A percentile compares a stretch with the other conserved stretches of the same genome.
Evolutionary conservation across 2,888 invertebrate species (phyloP).

Genomic region (Temnothorax unifasciatus): DNA sequence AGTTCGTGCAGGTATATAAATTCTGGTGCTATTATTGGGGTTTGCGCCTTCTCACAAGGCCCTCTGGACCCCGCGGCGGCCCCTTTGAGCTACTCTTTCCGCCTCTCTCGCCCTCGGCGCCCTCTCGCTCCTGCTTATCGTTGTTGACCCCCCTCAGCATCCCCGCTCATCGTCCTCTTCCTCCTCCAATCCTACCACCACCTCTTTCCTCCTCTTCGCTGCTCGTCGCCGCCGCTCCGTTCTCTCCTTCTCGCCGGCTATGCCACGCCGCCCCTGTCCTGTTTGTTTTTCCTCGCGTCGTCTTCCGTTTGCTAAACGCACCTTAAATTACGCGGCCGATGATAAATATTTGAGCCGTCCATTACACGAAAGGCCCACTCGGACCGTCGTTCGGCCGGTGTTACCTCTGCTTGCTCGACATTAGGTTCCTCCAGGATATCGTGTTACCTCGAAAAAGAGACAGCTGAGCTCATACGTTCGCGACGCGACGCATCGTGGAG

Average conservation of each 20-base stretch:
- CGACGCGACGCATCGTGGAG: constrained; percentile 15
- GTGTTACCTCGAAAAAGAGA: constrained; percentile 70
- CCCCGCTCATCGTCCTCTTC: constrained; percentile 62
- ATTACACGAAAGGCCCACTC: constrained; percentile 80
- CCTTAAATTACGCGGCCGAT: constrained; percentile 85
- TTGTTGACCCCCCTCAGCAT: constrained; percentile 65
- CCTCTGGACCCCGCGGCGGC: constrained; percentile 80
- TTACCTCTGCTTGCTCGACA: constrained; percentile 68
- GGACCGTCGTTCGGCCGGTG: constrained; percentile 68
- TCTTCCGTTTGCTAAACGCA: constrained; percentile 85
- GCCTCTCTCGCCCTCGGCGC: constrained; percentile 73
- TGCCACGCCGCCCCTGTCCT: constrained; percentile 77
- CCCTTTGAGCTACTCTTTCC: constrained; percentile 81
- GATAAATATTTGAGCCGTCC: constrained; percentile 85
- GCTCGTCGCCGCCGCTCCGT: constrained; percentile 57
- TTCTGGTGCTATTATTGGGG: constrained; percentile 86
- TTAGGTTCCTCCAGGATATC: constrained; percentile 66
- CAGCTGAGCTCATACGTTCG: constrained; percentile 57
- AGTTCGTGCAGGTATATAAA: constrained; percentile 86
- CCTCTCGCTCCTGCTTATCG: constrained; percentile 63
- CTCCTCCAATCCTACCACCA: constrained; percentile 55
- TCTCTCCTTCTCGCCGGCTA: constrained; percentile 64
- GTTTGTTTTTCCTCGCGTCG: constrained; percentile 84
- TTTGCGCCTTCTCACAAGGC: constrained; percentile 84
- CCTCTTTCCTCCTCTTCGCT: constrained; percentile 57